phyloP scores from a whole-genome alignment of 1,140 invertebrate species.

The Plectrocnemia conspersa region DNA sequence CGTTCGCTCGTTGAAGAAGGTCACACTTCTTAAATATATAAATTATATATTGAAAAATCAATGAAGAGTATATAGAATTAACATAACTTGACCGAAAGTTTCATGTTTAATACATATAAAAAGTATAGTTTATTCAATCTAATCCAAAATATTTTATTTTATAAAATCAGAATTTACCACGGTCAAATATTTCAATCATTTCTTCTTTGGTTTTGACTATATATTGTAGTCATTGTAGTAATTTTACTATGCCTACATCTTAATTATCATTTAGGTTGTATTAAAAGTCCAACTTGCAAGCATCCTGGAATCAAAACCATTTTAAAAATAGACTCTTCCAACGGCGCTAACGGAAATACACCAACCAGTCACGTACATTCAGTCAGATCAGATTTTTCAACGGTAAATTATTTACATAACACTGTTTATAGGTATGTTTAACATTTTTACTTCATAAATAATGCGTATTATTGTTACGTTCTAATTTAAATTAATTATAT shows the following conservation, averaged over 20 bases:
- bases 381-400: slow-evolving; percentile 51
- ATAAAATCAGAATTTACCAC: too few species aligned
- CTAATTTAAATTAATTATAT: slow-evolving; percentile 7
- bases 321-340: slow-evolving; percentile 51
- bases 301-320: slow-evolving; percentile 68
- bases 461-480: too few species aligned
- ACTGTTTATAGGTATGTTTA: slow-evolving; percentile 49
- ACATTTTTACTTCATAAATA: neutral
- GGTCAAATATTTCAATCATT: too few species aligned
- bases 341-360: slow-evolving; percentile 38
- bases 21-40: slow-evolving; percentile 35
- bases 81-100: too few species aligned
- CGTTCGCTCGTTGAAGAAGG: slow-evolving; percentile 64
- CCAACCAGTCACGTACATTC: slow-evolving; percentile 41
- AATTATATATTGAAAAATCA: too few species aligned
- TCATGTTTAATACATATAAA: too few species aligned
- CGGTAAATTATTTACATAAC: slow-evolving; percentile 38
- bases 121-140: too few species aligned
- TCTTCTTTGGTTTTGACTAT: too few species aligned
- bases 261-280: slow-evolving; percentile 48
- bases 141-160: too few species aligned
- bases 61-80: too few species aligned
- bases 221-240: too few species aligned
- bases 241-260: too few species aligned
- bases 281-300: slow-evolving; percentile 54